phyloP scores from a whole-genome alignment of 2,797 vertebrate species.

The Erethizon dorsatum region DNA sequence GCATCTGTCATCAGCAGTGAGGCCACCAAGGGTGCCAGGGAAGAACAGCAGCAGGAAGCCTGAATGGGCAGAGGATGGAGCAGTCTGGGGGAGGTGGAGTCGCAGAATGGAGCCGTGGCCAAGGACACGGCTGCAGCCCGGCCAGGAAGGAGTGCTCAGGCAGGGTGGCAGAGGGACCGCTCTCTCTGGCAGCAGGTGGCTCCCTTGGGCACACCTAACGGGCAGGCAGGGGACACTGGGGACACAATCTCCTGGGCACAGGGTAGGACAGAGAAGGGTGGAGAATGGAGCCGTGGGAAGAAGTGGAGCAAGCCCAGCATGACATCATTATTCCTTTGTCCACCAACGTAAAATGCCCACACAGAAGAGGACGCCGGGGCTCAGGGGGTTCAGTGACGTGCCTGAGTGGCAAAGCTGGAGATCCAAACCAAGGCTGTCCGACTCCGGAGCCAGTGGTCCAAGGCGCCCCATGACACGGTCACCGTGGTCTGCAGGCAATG shows the following conservation, averaged over 20 bases:
- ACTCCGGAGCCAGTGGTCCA: fast-evolving
- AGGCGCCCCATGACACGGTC: neutral
- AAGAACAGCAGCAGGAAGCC: neutral
- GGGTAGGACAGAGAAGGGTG: neutral
- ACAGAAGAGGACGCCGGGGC: neutral
- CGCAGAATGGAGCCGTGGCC: neutral
- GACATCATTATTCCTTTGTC: neutral
- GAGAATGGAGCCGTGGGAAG: neutral
- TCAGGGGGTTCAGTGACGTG: neutral
- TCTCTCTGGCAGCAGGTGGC: neutral
- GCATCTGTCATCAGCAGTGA: neutral
- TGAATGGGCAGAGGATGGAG: neutral
- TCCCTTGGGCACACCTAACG: neutral
- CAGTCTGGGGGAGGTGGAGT: neutral
- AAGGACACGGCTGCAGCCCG: neutral
- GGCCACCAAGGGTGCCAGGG: neutral
- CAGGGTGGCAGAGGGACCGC: fast-evolving
- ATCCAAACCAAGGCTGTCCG: neutral
- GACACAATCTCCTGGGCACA: neutral
- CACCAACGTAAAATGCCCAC: neutral
- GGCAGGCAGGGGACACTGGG: neutral
- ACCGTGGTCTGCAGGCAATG: neutral
- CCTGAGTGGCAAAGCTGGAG: neutral
- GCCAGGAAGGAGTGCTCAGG: neutral
- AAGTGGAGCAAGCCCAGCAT: neutral